These are phyloP conservation scores for Cossypha dichroa DNA, from an alignment of 2,797 vertebrate genomes.

Conservation along the genomic window DNA sequence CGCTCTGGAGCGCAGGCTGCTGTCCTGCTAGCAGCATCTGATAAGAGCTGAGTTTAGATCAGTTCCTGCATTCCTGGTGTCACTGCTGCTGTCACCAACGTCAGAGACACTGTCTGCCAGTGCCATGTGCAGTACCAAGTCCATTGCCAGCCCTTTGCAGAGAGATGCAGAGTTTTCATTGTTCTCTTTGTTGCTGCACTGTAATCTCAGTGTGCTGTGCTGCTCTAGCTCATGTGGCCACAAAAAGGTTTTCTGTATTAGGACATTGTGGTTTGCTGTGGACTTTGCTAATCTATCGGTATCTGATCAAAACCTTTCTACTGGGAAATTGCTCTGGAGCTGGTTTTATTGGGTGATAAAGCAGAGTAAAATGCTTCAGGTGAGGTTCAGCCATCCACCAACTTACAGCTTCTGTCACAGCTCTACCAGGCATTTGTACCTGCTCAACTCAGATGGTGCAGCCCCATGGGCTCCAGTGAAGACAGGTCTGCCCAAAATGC, in stretches of 20 bases:
- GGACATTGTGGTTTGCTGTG: not conserved
- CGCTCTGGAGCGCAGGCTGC: not conserved
- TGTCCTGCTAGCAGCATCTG: not conserved
- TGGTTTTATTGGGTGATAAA: not conserved
- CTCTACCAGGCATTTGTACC: not conserved
- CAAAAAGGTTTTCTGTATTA: not conserved
- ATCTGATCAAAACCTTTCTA: not conserved
- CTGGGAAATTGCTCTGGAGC: not conserved
- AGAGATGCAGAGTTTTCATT: not conserved
- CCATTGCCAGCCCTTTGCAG: not conserved
- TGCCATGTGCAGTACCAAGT: not conserved
- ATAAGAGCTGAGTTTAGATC: not conserved
- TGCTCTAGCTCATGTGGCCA: not conserved
- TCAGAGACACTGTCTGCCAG: not conserved
- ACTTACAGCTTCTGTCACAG: not conserved
- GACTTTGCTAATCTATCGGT: not conserved
- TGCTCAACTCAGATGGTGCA: not conserved
- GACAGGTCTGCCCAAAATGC: not conserved
- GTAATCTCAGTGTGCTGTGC: not conserved
- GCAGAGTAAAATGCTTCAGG: not conserved
- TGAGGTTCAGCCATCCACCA: not conserved
- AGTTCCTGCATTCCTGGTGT: conserved; percentile 8
- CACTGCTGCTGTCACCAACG: not conserved
- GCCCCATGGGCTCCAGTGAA: not conserved
- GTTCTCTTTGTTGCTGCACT: not conserved